These are phyloP conservation scores for Salpingus planirostris DNA, from an alignment of 2,888 invertebrate species.

Conservation along the genomic window DNA sequence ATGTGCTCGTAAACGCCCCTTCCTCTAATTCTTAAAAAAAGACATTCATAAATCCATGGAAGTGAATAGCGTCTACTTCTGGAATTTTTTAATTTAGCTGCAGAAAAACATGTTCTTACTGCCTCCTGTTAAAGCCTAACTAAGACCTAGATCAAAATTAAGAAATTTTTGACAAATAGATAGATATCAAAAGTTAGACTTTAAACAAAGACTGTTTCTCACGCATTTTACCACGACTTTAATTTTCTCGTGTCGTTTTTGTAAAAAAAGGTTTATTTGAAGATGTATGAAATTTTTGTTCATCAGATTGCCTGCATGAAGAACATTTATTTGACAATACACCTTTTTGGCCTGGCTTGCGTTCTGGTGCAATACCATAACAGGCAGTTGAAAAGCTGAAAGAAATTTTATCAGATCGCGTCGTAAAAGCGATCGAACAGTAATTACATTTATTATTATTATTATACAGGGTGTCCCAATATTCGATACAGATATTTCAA, in stretches of 20 bases:
- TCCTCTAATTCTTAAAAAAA: not conserved
- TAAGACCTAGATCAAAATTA: too few relatives aligned
- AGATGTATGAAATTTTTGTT: not conserved
- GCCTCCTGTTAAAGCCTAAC: too few relatives aligned
- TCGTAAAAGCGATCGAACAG: too few relatives aligned
- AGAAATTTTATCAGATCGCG: too few relatives aligned
- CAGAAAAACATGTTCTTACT: too few relatives aligned
- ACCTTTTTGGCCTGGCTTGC: too few relatives aligned
- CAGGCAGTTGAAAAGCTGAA: not conserved
- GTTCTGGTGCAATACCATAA: not conserved
- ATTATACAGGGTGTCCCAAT: too few relatives aligned
- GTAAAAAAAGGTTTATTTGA: not conserved
- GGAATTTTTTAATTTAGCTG: too few relatives aligned
- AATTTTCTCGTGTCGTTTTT: not conserved
- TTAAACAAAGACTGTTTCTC: too few relatives aligned
- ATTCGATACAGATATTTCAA: too few relatives aligned
- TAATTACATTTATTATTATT: not conserved
- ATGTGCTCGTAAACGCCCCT: not conserved
- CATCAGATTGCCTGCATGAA: not conserved
- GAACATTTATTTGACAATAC: not conserved
- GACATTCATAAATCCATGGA: constrained; percentile 1
- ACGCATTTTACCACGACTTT: not conserved
- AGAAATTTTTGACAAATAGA: too few relatives aligned
- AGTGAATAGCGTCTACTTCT: not conserved
- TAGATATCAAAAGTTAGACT: too few relatives aligned